Percentiles rank a stretch among this genome's conserved stretches.
Evolutionary conservation across 1,140 invertebrate species (phyloP).

Genomic region (Antheraea mylitta): DNA sequence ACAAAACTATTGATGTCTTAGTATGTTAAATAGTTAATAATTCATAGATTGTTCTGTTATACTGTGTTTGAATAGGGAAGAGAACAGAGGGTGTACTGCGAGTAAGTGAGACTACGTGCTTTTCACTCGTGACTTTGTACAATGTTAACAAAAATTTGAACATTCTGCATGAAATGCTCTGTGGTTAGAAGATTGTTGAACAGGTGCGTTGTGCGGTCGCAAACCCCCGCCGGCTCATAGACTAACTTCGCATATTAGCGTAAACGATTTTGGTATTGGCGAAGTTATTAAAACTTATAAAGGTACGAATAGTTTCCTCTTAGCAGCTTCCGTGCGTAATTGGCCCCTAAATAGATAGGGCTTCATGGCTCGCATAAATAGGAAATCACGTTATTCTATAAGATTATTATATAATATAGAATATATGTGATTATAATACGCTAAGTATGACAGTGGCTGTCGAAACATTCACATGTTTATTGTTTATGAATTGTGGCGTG

Average conservation of each 20-base stretch:
- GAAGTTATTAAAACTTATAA: constrained; percentile 14
- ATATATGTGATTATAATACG: too few species aligned
- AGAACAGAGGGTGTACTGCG: too few species aligned
- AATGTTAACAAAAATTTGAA: not conserved
- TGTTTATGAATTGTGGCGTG: too few species aligned
- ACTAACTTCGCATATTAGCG: constrained; percentile 13
- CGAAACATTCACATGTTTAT: too few species aligned
- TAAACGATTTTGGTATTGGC: constrained; percentile 10
- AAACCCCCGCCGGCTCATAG: constrained; percentile 13
- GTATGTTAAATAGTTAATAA: too few species aligned
- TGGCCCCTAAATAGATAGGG: not conserved
- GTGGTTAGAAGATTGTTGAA: not conserved
- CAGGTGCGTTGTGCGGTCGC: constrained; percentile 5
- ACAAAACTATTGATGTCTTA: too few species aligned
- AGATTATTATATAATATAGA: too few species aligned
- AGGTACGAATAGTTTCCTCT: constrained; percentile 9
- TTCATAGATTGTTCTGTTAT: too few species aligned
- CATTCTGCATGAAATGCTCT: not conserved
- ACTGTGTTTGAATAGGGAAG: too few species aligned
- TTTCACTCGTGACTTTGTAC: not conserved
- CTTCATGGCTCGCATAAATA: not conserved
- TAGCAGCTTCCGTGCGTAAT: not conserved
- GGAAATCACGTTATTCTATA: not conserved
- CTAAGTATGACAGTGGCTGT: too few species aligned
- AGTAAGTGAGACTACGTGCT: too few species aligned